Evolutionary conservation across 2,888 invertebrate genomes (phyloP).

Genomic region (Acronicta alni): DNA sequence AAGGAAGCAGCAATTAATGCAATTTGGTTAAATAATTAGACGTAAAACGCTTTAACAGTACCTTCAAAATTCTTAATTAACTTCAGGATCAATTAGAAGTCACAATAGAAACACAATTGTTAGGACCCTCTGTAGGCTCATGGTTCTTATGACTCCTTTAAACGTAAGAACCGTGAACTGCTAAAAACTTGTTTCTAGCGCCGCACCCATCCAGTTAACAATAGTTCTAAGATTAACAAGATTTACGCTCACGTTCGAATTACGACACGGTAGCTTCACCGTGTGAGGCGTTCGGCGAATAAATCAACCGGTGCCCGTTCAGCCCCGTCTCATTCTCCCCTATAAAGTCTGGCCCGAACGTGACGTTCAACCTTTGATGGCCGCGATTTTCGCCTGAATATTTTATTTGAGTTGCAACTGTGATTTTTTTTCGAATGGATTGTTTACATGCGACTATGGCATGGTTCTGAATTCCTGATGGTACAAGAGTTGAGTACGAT

Average conservation of each 20-base stretch:
- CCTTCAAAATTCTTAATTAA: too few relatives aligned
- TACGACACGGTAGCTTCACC: conserved; percentile 71
- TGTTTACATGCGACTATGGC: conserved; percentile 8
- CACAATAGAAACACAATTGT: too few relatives aligned
- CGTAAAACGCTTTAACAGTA: too few relatives aligned
- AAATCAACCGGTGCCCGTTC: conserved; percentile 72
- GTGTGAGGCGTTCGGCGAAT: conserved; percentile 70
- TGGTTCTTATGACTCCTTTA: too few relatives aligned
- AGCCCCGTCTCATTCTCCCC: conserved; percentile 68
- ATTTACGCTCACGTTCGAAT: conserved; percentile 76
- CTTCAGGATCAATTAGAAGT: too few relatives aligned
- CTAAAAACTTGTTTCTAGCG: too few relatives aligned
- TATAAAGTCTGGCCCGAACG: conserved; percentile 66
- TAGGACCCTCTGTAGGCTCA: too few relatives aligned
- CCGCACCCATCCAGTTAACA: conserved; percentile 27
- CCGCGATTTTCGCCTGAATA: conserved; percentile 49
- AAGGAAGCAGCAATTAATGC: too few relatives aligned
- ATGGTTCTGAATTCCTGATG: not conserved
- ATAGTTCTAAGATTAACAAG: conserved; percentile 62
- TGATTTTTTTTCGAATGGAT: conserved; percentile 45
- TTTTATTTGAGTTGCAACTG: conserved; percentile 52
- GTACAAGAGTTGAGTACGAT: too few relatives aligned
- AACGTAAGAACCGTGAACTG: too few relatives aligned
- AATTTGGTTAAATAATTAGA: too few relatives aligned
- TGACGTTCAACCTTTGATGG: conserved; percentile 67